Conservation (phyloP, 1,140 invertebrate genomes). For the Coelopa frigida region DNA sequence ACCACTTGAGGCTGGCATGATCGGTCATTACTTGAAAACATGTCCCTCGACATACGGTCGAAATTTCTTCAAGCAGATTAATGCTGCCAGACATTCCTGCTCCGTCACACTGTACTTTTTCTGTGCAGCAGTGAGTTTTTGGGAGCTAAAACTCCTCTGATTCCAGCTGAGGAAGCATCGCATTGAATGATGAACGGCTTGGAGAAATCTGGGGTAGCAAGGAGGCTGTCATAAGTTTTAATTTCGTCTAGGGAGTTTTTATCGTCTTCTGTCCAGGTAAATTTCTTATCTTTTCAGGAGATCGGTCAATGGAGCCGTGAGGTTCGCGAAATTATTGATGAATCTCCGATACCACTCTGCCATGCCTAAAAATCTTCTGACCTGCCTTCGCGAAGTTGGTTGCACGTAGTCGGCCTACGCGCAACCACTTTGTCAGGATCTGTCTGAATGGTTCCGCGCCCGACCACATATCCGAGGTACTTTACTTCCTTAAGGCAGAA, state of each 20-base stretch:
- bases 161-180: conserved; percentile 8
- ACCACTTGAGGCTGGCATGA: conserved; percentile 22
- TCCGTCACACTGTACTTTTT: conserved; percentile 31
- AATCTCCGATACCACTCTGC: conserved; percentile 40
- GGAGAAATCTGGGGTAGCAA: conserved; percentile 21
- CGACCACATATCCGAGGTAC: conserved; percentile 17
- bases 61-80: conserved; percentile 44
- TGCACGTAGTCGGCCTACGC: conserved; percentile 11
- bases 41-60: conserved; percentile 40
- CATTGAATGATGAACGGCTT: conserved; percentile 16
- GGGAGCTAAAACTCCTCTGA: conserved; percentile 23
- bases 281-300: conserved; percentile 5
- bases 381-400: conserved; percentile 26
- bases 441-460: conserved; percentile 33
- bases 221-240: conserved; percentile 15
- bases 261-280: conserved; percentile 4
- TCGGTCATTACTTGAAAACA: conserved; percentile 40
- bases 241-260: conserved; percentile 14
- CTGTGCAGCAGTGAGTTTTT: conserved; percentile 13
- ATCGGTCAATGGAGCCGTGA: conserved; percentile 25
- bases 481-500: conserved; percentile 21
- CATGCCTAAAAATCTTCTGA: conserved; percentile 46
- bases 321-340: conserved; percentile 28
- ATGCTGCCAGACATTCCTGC: conserved; percentile 44
- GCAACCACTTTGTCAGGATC: conserved; percentile 24